Base-by-base conservation (phyloP, 2,888 invertebrate genomes). In the Lathronympha strigana region DNA sequence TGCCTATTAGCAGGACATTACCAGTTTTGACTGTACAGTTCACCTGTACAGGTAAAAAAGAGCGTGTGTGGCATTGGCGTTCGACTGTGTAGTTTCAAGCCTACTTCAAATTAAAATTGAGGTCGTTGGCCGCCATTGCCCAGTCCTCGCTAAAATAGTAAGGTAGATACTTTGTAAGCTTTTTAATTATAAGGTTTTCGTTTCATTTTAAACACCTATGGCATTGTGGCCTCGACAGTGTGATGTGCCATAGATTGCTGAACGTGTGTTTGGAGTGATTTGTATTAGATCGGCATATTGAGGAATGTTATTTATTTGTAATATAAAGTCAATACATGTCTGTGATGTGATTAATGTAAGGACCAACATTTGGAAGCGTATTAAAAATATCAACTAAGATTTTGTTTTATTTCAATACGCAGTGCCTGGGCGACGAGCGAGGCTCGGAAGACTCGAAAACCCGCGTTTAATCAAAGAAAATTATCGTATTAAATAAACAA, bases 331-430 rank as follows among this genome's bases (percentile, higher is more conserved):
- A 76, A 83, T 79, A 84, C 77, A 74, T 83, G 81, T 84, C 87
- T 87, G 87, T 87, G 87, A 87, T 87, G 80, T 82, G 81, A 78
- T 81, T 78, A 79, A 75, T 67, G 68, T 83, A 80, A 80, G 79
- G 68, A 69, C 60, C 66, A 54, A 54, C 66, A 66, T 66, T 66
- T 61, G 54, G 47, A 38, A 61, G 60, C 40, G 38, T 49, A 66
- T 19, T 66, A 66, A 60, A 64, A 21, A 40, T 57, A 54, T 64
- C 61, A 9, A 17, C 25, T 57, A 11, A 19, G 21, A 31, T 13
- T 43, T 13, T 15, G 28, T 33, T n/a, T 45, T 17, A 47, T 47
- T 47, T 23, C 23, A 13, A 47, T 6, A 47, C 47, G n/a, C 23
- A n/a, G n/a, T n/a, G n/a, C n/a, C n/a, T n/a, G n/a, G n/a, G n/a